These are phyloP conservation scores for Rhynchomys soricoides DNA, from an alignment of 2,113 vertebrate species.

Conservation along the genomic window DNA sequence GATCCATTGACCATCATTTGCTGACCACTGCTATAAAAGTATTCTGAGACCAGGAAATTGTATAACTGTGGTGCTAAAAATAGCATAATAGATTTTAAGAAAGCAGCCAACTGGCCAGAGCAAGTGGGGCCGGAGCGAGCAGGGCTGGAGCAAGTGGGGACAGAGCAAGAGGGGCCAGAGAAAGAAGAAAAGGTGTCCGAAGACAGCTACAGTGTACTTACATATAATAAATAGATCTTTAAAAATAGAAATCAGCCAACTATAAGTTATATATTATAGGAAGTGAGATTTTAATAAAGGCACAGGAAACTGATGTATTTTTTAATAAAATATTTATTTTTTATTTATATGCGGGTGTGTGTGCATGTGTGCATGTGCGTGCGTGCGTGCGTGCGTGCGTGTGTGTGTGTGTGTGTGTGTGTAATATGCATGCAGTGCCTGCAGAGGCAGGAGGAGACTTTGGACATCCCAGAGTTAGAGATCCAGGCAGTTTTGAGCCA, in stretches of 20 bases:
- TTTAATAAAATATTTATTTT: neutral
- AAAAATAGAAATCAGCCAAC: neutral
- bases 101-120: neutral
- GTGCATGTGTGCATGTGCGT: neutral
- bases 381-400: neutral
- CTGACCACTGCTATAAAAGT: neutral
- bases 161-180: too few relatives aligned
- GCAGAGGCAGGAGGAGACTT: neutral
- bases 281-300: neutral
- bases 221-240: too few relatives aligned
- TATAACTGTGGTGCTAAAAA: neutral
- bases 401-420: neutral
- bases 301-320: neutral
- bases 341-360: neutral
- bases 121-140: too few relatives aligned
- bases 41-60: neutral
- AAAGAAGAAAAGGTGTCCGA: too few relatives aligned
- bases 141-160: too few relatives aligned
- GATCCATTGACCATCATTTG: neutral
- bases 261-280: neutral
- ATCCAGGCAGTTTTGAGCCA: neutral
- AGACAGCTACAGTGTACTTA: too few relatives aligned
- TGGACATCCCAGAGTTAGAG: neutral
- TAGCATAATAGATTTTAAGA: constrained; percentile 10
- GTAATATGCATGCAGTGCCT: neutral